phyloP scores from a whole-genome alignment of 2,797 vertebrate genomes.

The Sebastes vulpes region DNA sequence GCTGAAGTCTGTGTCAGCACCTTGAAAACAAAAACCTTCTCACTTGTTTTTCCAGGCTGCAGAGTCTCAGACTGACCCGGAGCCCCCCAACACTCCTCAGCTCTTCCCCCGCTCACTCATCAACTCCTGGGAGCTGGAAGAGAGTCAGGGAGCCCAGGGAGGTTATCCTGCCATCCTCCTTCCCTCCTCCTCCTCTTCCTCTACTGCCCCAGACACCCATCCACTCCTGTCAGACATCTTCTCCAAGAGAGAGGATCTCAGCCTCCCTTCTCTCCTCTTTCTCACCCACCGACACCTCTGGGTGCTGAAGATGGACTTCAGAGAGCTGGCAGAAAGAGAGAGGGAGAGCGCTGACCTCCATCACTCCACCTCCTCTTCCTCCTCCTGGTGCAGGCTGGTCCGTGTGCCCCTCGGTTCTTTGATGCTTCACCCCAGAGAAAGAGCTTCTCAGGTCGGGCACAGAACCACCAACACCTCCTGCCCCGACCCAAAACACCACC shows the following conservation, averaged over 20 bases:
- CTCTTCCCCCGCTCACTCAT: conserved; percentile 90
- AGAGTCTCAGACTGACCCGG: not conserved
- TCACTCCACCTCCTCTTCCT: conserved; percentile 36
- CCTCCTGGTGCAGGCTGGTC: conserved; percentile 79
- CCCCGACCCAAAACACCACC: conserved; percentile 33
- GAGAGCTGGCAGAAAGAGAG: conserved; percentile 68
- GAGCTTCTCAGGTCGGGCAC: conserved; percentile 35
- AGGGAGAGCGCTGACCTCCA: conserved; percentile 56
- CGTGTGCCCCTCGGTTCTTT: conserved; percentile 91
- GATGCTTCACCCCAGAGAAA: conserved; percentile 84
- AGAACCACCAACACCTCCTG: conserved; percentile 21
- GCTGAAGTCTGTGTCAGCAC: not conserved
- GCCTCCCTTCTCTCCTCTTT: conserved; percentile 89
- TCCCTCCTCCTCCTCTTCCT: not conserved
- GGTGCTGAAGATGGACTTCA: conserved; percentile 90
- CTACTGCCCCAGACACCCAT: conserved; percentile 40
- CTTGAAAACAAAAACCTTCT: not conserved
- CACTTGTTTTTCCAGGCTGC: conserved; percentile 12
- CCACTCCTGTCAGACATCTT: conserved; percentile 75
- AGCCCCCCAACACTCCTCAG: conserved; percentile 64
- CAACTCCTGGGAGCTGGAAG: conserved; percentile 90
- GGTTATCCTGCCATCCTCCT: conserved; percentile 88
- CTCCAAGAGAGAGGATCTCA: conserved; percentile 56
- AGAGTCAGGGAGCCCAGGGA: conserved; percentile 87
- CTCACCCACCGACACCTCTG: conserved; percentile 91